Conservation (phyloP, 2,113 vertebrate genomes). For the Rhinogobius similis region DNA sequence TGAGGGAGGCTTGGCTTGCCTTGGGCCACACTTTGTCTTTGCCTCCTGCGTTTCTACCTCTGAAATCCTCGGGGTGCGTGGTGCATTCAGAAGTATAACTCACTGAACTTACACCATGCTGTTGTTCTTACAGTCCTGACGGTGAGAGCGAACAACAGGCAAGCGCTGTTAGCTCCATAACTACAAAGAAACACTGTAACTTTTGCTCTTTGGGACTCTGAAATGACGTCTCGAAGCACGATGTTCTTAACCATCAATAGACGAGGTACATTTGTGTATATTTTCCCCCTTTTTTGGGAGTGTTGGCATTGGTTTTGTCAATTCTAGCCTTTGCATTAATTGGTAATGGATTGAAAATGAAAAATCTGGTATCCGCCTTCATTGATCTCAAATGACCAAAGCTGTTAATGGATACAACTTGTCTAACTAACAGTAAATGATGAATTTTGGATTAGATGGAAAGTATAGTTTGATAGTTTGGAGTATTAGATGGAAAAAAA, state of each 20-base stretch:
- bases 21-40: slow-evolving; percentile 47
- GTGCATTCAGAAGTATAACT: slow-evolving; percentile 30
- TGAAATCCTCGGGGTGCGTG: slow-evolving; percentile 43
- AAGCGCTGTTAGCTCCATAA: slow-evolving; percentile 30
- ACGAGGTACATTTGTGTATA: too few species aligned
- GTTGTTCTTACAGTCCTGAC: slow-evolving; percentile 2
- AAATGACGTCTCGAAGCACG: neutral
- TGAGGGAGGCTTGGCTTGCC: slow-evolving; percentile 36
- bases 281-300: too few species aligned
- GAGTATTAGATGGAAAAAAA: too few species aligned
- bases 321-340: too few species aligned
- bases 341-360: neutral
- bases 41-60: slow-evolving; percentile 32
- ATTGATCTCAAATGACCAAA: too few species aligned
- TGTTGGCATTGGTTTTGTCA: too few species aligned
- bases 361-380: neutral
- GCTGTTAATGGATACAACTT: too few species aligned
- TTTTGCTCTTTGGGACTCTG: neutral
- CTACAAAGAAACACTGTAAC: slow-evolving; percentile 17
- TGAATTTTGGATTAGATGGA: too few species aligned
- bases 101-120: slow-evolving; percentile 34
- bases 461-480: too few species aligned
- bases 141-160: slow-evolving; percentile 25
- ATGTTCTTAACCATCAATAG: too few species aligned
- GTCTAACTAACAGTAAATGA: too few species aligned